A percentile compares a stretch with the other conserved stretches of the same genome.
These are phyloP conservation scores for Hyperoplus lanceolatus DNA, from an alignment of 2,797 vertebrate species.

Conservation along the genomic window DNA sequence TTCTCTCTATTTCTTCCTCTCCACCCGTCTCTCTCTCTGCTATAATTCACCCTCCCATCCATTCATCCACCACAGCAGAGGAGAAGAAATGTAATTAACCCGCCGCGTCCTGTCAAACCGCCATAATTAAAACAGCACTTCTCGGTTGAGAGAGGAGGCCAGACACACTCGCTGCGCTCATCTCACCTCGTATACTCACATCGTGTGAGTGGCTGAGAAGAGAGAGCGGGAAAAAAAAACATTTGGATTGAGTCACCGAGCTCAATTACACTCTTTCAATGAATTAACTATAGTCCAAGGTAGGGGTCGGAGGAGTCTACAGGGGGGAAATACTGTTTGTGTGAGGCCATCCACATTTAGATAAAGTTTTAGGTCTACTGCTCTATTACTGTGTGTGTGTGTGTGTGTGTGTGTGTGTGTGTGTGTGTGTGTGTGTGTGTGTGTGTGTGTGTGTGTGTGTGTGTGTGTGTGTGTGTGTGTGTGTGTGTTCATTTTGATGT, in stretches of 20 bases:
- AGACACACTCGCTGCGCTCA: conserved; percentile 39
- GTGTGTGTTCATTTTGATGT: too few species aligned
- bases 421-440: too few species aligned
- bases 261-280: conserved; percentile 49
- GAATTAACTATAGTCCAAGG: conserved; percentile 13
- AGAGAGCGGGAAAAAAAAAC: conserved; percentile 32
- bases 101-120: conserved; percentile 45
- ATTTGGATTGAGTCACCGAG: conserved; percentile 47
- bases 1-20: neutral
- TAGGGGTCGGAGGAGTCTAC: conserved; percentile 33
- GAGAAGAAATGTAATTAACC: conserved; percentile 28
- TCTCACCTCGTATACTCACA: conserved; percentile 28
- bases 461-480: too few species aligned
- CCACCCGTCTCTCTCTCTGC: conserved; percentile 1
- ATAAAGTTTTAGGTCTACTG: too few species aligned
- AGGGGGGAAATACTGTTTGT: conserved; percentile 14
- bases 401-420: too few species aligned
- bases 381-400: too few species aligned
- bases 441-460: too few species aligned
- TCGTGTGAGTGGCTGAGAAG: conserved; percentile 34
- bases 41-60: neutral
- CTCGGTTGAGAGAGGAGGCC: conserved; percentile 43
- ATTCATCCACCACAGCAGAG: conserved; percentile 19
- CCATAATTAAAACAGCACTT: conserved; percentile 59
- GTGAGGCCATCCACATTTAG: too few species aligned